phyloP scores from a whole-genome alignment of 2,113 vertebrate genomes.

The Cheirogaleus medius region DNA sequence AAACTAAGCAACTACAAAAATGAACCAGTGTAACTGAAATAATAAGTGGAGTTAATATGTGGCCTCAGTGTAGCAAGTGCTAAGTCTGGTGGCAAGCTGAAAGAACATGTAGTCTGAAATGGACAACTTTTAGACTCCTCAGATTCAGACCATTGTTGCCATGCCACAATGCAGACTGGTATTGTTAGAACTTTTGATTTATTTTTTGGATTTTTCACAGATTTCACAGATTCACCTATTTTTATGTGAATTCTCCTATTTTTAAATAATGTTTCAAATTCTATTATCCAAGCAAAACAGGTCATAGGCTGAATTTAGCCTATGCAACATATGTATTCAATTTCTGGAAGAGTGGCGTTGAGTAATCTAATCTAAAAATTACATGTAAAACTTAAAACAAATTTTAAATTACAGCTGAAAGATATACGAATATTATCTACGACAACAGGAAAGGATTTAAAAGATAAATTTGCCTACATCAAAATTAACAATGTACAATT shows the following conservation, averaged over 20 bases:
- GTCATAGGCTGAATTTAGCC: background rate
- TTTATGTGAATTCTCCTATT: background rate
- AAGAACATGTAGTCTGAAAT: too few species aligned
- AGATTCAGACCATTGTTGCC: background rate
- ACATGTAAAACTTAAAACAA: background rate
- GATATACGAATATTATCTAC: background rate
- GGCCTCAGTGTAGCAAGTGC: background rate
- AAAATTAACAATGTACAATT: background rate
- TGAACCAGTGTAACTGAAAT: background rate
- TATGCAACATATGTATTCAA: background rate
- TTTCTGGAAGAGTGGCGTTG: background rate
- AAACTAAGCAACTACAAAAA: background rate
- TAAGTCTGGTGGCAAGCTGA: background rate
- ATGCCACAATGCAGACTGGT: background rate
- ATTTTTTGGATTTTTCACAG: background rate
- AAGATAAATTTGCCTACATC: background rate
- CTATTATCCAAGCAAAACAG: background rate
- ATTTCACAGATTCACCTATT: background rate
- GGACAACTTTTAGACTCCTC: background rate
- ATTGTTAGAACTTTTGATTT: background rate
- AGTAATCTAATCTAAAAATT: background rate
- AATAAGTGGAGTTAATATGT: background rate
- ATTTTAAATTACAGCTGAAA: background rate
- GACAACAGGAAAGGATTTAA: background rate
- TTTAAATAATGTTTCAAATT: background rate